A percentile compares a stretch with the other conserved stretches of the same genome.
These are phyloP conservation scores for Chitala chitala DNA, from an alignment of 2,113 vertebrate genomes.

Conservation along the genomic window DNA sequence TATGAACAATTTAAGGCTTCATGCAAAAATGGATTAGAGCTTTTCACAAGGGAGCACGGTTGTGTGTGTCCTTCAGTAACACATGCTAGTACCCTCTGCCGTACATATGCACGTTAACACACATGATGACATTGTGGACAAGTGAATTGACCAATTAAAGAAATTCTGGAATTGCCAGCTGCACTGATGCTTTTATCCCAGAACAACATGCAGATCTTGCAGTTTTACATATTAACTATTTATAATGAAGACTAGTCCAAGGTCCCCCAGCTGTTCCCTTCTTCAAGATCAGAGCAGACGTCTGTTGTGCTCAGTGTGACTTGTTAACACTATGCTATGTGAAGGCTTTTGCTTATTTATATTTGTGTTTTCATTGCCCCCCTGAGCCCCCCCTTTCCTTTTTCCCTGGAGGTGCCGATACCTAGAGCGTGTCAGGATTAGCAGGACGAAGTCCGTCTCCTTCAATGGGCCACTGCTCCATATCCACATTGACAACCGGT, in stretches of 20 bases:
- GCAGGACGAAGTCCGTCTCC: constrained; percentile 7
- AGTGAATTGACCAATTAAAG: too few species aligned
- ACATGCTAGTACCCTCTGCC: too few species aligned
- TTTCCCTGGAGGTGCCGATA: neutral
- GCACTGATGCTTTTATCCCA: too few species aligned
- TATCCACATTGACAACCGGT: constrained; percentile 8
- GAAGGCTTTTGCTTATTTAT: neutral
- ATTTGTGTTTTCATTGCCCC: neutral
- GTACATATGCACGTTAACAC: too few species aligned
- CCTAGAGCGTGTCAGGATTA: neutral
- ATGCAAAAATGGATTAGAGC: constrained; percentile 11
- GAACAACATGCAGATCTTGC: too few species aligned
- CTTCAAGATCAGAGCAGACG: neutral
- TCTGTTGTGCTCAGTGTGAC: neutral
- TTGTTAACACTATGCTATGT: neutral
- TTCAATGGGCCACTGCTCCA: constrained; percentile 11
- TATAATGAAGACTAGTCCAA: neutral
- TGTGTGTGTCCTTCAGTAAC: neutral
- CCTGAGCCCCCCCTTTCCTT: too few species aligned
- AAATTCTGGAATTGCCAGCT: too few species aligned
- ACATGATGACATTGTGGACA: too few species aligned
- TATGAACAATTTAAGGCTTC: constrained; percentile 16
- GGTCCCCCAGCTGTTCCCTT: neutral
- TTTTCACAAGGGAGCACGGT: neutral
- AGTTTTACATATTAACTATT: neutral